Evolutionary conservation across 2,797 vertebrate genomes (phyloP).

Genomic region (Lutjanus argentimaculatus): DNA sequence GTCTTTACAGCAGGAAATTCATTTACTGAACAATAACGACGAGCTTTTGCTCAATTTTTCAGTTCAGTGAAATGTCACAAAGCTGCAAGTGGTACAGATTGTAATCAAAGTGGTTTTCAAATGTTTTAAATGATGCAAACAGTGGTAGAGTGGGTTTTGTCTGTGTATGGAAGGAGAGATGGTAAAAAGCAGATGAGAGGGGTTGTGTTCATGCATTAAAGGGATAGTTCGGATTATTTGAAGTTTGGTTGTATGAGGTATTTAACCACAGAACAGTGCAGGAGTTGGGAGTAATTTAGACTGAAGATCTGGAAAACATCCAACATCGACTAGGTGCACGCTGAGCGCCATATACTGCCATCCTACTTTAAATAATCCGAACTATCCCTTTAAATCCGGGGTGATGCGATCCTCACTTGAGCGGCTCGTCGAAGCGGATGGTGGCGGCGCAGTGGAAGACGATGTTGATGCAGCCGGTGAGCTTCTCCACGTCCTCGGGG

Average conservation of each 20-base stretch:
- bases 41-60: neutral
- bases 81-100: neutral
- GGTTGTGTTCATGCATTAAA: neutral
- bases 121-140: neutral
- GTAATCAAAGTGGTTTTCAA: neutral
- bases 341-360: no score
- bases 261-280: no score
- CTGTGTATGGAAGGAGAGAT: neutral
- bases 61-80: neutral
- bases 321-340: no score
- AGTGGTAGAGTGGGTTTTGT: neutral
- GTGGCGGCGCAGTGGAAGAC: slow-evolving; percentile 99
- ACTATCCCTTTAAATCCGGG: no score
- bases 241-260: no score
- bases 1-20: slow-evolving; percentile 27
- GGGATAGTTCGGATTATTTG: no score
- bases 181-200: neutral
- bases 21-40: neutral
- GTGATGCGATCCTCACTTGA: slow-evolving; percentile 88
- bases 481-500: slow-evolving; percentile 88
- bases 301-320: no score
- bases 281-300: no score
- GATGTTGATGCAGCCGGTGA: slow-evolving; percentile 90
- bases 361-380: no score
- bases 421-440: slow-evolving; percentile 95